Percentiles rank a stretch among this genome's conserved stretches.
Evolutionary conservation across 2,797 vertebrate species (phyloP).

Genomic region (Gadopsis bispinosus): DNA sequence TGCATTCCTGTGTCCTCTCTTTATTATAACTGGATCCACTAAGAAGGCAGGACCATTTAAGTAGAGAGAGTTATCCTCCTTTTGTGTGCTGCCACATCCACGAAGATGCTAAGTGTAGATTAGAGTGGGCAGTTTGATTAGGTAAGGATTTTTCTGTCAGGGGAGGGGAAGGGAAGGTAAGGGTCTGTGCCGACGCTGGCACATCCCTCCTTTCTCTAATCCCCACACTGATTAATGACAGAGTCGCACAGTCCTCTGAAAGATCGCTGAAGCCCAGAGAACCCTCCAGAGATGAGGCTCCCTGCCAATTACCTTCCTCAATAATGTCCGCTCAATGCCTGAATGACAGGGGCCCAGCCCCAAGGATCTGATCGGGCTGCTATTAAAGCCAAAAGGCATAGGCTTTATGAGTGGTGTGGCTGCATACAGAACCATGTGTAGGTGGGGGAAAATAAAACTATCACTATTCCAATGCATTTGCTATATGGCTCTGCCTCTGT

Average conservation of each 20-base stretch:
- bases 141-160: constrained; percentile 85
- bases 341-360: constrained; percentile 76
- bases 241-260: constrained; percentile 75
- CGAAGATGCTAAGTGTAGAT: constrained; percentile 65
- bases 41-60: constrained; percentile 25
- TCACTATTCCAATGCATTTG: constrained; percentile 36
- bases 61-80: constrained; percentile 31
- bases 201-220: constrained; percentile 76
- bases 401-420: constrained; percentile 51
- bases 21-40: not conserved
- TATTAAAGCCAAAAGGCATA: constrained; percentile 66
- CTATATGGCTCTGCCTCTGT: constrained; percentile 9
- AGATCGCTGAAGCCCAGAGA: constrained; percentile 73
- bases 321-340: constrained; percentile 80
- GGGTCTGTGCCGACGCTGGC: constrained; percentile 70
- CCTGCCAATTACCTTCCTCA: constrained; percentile 85
- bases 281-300: constrained; percentile 83
- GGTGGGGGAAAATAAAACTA: constrained; percentile 45
- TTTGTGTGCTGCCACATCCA: constrained; percentile 51
- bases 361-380: constrained; percentile 62
- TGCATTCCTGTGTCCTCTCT: not conserved
- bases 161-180: constrained; percentile 69
- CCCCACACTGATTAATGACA: constrained; percentile 83
- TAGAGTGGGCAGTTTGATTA: constrained; percentile 80
- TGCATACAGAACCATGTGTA: constrained; percentile 61